Evolutionary conservation across 2,888 invertebrate species (phyloP), one percentile per base, ranked within the genome.

Genomic region (Creontiades dilutus): DNA sequence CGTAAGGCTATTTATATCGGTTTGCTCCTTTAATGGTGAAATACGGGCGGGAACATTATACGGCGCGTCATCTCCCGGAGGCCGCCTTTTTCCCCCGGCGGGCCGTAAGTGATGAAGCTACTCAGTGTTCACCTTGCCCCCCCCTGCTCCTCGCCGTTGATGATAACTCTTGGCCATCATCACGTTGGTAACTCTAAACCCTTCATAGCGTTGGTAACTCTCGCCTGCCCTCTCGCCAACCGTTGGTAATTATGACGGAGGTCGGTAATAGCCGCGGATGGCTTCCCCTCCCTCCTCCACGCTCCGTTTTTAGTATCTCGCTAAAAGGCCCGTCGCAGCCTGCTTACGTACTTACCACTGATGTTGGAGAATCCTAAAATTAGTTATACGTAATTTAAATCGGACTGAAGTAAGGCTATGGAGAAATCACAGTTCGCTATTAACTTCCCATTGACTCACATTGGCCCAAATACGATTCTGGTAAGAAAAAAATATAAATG

Each of bases 21-120:
- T 78, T 78, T 78, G 37, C 78, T 37, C 78, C 78, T 78, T 78
- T 78, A 78, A 78, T 78, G 78, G 78, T 78, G 78, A 78, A 78
- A 78, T 78, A 78, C 78, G 78, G 78, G 13, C 16, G 28, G 16
- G n/a, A n/a, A 78, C 78, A 78, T 78, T 78, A 78, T 78, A 47
- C 14, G 78, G 78, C 47, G 47, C 78, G 78, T 78, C 78, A 46
- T 78, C 78, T 78, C 78, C 78, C 76, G 27, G 27, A 7, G 75
- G 28, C 23, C 16, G 37, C 46, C 28, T 78, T 46, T 78, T 46
- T 5, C 46, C 78, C 46, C 11, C 11, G 2, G 57, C 57, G 57
- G 57, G 57, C 23, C 19, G 19, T 19, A 27, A 23, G 23, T 68
- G 68, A 68, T 68, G 68, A 68, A 68, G 68, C 68, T 23, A 37